Evolutionary conservation across 2,888 invertebrate species (phyloP), one percentile per base, ranked within the genome.

Genomic region (Polyommatus iphigenia): DNA sequence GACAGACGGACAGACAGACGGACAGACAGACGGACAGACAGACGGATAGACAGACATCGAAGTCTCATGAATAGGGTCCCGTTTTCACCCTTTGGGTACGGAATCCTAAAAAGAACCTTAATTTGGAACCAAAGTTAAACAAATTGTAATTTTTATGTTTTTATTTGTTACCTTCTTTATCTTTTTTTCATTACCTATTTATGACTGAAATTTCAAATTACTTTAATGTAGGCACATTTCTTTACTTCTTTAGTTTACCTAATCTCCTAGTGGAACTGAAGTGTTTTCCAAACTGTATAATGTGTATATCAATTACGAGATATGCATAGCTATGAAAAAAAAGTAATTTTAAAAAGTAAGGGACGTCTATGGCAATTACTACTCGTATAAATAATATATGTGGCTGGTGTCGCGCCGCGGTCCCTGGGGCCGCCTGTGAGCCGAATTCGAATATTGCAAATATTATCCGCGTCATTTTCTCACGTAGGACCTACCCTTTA

Each of bases 371-470:
- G 79, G 82, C 90, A 90, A 91, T 91, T 88, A 90, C 87, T 86
- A n/a, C n/a, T n/a, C n/a, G n/a, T n/a, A 88, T 92, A 87, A 91
- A 91, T 92, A 91, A 90, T 91, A 91, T 90, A 92, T 91, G 90
- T 84, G 83, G 84, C 85, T 84, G 84, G 83, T 85, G 85, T 83
- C 81, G 86, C 84, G 85, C 83, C 83, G 85, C 84, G 78, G 71
- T 88, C 90, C 85, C 89, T 72, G 50, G 89, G 87, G 90, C 85
- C 80, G 77, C 77, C 79, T 81, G 79, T 82, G 83, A 82, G 83
- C 84, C 82, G 82, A 84, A 83, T 88, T 88, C 85, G 90, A 87
- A 89, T 90, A 89, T 90, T 88, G 89, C 87, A 90, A 90, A 90
- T 89, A 89, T 90, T 90, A 89, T 87, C 85, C 89, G 86, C 85